Conservation (phyloP, 2,888 invertebrate genomes). For the Chironomus tentans region DNA sequence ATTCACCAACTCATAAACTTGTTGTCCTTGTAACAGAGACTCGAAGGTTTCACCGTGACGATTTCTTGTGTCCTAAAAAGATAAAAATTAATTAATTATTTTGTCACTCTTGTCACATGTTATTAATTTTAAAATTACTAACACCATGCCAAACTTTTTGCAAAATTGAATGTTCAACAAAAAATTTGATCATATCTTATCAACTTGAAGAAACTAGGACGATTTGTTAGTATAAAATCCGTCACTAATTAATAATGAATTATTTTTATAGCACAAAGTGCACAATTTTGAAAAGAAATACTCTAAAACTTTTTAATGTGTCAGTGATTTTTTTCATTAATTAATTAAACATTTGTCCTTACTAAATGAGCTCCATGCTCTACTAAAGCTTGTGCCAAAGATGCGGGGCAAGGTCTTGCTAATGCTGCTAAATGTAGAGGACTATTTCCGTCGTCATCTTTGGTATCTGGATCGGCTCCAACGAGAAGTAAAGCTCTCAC, state of each 20-base stretch:
- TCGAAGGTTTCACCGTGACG: slow-evolving; percentile 66
- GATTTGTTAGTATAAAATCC: too few species aligned
- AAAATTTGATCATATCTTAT: too few species aligned
- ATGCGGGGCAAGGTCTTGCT: slow-evolving; percentile 59
- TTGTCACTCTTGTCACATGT: too few species aligned
- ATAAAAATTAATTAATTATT: not conserved
- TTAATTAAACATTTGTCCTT: slow-evolving; percentile 28
- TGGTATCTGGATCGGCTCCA: slow-evolving; percentile 70
- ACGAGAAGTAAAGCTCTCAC: slow-evolving; percentile 68
- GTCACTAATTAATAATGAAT: too few species aligned
- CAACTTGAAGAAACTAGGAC: too few species aligned
- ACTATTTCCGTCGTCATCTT: slow-evolving; percentile 77
- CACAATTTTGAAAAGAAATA: too few species aligned
- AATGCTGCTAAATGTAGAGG: slow-evolving; percentile 78
- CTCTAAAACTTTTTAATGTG: too few species aligned
- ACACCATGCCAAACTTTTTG: too few species aligned
- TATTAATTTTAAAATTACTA: too few species aligned
- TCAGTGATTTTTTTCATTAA: not conserved
- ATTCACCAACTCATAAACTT: slow-evolving; percentile 58
- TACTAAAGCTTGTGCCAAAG: slow-evolving; percentile 63
- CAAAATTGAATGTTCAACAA: too few species aligned
- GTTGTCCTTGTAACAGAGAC: slow-evolving; percentile 54
- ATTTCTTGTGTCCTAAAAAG: slow-evolving; percentile 53
- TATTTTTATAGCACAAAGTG: too few species aligned
- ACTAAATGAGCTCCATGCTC: slow-evolving; percentile 59